Conservation (phyloP, 1,140 invertebrate species). For the Drosophila subobscura region DNA sequence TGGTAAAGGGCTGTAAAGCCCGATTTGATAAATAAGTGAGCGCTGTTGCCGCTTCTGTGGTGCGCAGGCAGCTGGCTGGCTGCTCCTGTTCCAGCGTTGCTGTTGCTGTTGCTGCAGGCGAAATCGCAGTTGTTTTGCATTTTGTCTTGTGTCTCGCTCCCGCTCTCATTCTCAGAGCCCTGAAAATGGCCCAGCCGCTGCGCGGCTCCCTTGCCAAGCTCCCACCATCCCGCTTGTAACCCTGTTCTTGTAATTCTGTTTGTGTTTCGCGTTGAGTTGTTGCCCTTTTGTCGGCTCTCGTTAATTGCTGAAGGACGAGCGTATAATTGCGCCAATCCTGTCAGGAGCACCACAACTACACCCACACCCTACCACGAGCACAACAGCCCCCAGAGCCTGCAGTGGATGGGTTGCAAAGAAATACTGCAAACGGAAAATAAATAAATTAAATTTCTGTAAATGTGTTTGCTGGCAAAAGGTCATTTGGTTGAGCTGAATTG, state of each 20-base stretch:
- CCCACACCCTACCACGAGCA: no score
- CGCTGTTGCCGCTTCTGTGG: constrained; percentile 2
- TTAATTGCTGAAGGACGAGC: constrained; percentile 76
- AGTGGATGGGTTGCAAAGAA: background rate
- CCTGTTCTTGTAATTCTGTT: no score
- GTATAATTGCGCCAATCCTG: constrained; percentile 73
- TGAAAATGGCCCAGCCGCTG: no score
- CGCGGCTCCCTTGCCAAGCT: constrained; percentile 1
- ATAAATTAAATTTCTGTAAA: constrained; percentile 42
- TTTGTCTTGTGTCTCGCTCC: constrained; percentile 43
- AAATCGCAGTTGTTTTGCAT: constrained; percentile 46
- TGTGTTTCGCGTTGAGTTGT: constrained; percentile 1
- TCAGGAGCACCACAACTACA: constrained; percentile 12
- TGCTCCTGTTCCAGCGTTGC: constrained; percentile 6
- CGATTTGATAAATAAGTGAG: constrained; percentile 73
- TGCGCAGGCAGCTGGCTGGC: no score
- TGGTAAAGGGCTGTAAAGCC: constrained; percentile 31
- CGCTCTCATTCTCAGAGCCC: background rate
- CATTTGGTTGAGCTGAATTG: background rate
- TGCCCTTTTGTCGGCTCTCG: constrained; percentile 40
- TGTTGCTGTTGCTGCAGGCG: constrained; percentile 39
- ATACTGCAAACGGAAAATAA: constrained; percentile 37
- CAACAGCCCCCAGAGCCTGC: no score
- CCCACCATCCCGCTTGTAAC: no score
- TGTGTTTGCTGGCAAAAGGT: constrained; percentile 41